Conservation (phyloP, 1,140 invertebrate species). For the Adoxophyes honmai region DNA sequence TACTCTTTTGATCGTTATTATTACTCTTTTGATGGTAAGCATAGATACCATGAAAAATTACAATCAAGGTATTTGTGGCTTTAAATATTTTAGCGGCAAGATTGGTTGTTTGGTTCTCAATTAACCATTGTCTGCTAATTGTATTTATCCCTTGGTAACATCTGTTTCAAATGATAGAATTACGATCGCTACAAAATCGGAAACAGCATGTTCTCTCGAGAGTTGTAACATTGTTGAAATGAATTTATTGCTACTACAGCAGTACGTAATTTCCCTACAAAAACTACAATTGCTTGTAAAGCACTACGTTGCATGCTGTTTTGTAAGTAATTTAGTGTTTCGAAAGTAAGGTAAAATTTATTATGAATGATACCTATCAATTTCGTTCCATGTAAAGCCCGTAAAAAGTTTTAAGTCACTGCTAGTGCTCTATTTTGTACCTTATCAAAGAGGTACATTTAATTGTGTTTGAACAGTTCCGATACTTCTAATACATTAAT, state of each 20-base stretch:
- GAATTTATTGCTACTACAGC: slow-evolving; percentile 11
- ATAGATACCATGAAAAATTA: slow-evolving; percentile 43
- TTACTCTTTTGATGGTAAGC: slow-evolving; percentile 40
- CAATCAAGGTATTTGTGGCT: slow-evolving; percentile 12
- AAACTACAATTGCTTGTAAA: slow-evolving; percentile 12
- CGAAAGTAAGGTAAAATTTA: too few relatives aligned
- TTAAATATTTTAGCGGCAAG: slow-evolving; percentile 15
- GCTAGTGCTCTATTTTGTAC: slow-evolving; percentile 1
- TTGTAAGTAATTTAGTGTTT: background rate
- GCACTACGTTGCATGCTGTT: background rate
- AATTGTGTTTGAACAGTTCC: slow-evolving; percentile 5
- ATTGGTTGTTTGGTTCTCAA: too few relatives aligned
- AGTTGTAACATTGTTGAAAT: slow-evolving; percentile 8
- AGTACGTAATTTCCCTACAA: slow-evolving; percentile 5
- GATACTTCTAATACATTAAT: slow-evolving; percentile 9
- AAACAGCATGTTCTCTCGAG: slow-evolving; percentile 4
- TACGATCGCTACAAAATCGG: background rate
- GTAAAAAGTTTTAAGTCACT: slow-evolving; percentile 5
- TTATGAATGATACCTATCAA: slow-evolving; percentile 7
- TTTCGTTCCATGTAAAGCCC: slow-evolving; percentile 7
- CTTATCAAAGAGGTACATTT: slow-evolving; percentile 12
- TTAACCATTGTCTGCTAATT: background rate
- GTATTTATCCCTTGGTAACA: background rate
- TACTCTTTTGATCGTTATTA: too few relatives aligned
- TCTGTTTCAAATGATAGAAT: background rate